Base-by-base conservation (phyloP, 2,888 invertebrate genomes). In the Lamellibrachia columna region DNA sequence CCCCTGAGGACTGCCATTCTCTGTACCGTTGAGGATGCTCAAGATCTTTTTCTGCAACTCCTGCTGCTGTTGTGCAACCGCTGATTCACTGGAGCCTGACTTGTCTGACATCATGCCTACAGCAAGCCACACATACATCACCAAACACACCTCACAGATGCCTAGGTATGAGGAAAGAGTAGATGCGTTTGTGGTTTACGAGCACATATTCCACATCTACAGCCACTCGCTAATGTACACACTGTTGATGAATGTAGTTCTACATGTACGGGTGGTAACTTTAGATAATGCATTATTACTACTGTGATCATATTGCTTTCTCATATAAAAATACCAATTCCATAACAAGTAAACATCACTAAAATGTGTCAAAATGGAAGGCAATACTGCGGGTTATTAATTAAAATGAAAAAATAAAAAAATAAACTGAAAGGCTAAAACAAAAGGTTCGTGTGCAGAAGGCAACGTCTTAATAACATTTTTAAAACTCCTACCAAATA, bases 1-100 rank as follows among this genome's bases (percentile, higher is more conserved):
- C 22, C 40, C 15, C 53, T 91, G 52, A 6, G 58, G 11, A 40
- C 40, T 91, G 53, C 40, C 91, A 15, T 91, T 52, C n/a, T 91
- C 92, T 9, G 53, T 6, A 7, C 93, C 93, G 53, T 93, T 93
- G n/a, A 93, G 92, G 75, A 98, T 98, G 96, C 97, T 98, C 94
- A 98, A 97, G 94, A 98, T 98, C 94, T 98, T 97, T 95, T 97
- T 98, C 95, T 98, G 98, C 0, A 98, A 96, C 94, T 98, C 98
- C 0, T 97, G 97, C 96, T 98, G 97, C 92, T 96, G 95, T 92
- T 95, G 94, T 60, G 92, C 92, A 15, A 93, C 90, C 53, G 92
- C 92, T 60, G 58, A 92, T 75, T 93, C 94, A 75, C 2, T 52
- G 52, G n/a, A 7, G 90, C 40, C 9, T 40, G 75, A 11, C 40